Percentiles rank a stretch among this genome's conserved stretches.
These are phyloP conservation scores for Dynastes hyllus DNA, from an alignment of 2,888 invertebrate genomes.

Conservation along the genomic window DNA sequence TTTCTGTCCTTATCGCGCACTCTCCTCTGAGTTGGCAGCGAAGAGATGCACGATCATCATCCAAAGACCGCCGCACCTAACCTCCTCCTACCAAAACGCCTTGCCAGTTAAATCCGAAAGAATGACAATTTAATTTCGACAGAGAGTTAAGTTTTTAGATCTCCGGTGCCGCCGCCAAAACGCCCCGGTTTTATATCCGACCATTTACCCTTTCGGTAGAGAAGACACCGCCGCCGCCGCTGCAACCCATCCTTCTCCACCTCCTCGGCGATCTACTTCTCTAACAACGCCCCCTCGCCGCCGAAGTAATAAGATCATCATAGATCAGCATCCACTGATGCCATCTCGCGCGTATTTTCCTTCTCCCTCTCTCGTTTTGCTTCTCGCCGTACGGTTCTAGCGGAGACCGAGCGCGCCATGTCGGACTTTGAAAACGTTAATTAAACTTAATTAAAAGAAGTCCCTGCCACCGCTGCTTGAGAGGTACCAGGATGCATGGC, in stretches of 20 bases:
- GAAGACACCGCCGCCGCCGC: conserved; percentile 11
- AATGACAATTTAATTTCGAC: conserved; percentile 67
- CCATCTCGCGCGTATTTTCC: conserved; percentile 34
- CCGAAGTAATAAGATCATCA: conserved; percentile 66
- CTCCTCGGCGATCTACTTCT: conserved; percentile 48
- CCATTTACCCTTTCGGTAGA: conserved; percentile 43
- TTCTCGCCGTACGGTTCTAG: conserved; percentile 54
- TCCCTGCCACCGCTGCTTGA: conserved; percentile 61
- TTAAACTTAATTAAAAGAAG: conserved; percentile 74
- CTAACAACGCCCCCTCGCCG: conserved; percentile 57
- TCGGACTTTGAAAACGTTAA: conserved; percentile 73
- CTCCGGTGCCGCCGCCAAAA: conserved; percentile 62
- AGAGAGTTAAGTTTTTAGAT: conserved; percentile 64
- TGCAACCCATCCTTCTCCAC: conserved; percentile 16
- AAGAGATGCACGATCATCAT: conserved; percentile 43
- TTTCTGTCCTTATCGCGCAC: conserved; percentile 53
- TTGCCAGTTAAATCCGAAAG: conserved; percentile 59
- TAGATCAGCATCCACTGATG: conserved; percentile 59
- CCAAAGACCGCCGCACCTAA: conserved; percentile 26
- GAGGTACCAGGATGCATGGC: conserved; percentile 70
- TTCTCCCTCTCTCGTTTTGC: conserved; percentile 52
- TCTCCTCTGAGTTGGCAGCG: conserved; percentile 24
- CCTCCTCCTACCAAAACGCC: conserved; percentile 23
- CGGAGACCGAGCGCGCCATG: conserved; percentile 65
- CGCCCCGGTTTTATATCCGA: conserved; percentile 53